These are phyloP conservation scores for Dendrophyllia cribrosa DNA, from an alignment of 64 coral and sea anemone genomes.

Conservation along the genomic window DNA sequence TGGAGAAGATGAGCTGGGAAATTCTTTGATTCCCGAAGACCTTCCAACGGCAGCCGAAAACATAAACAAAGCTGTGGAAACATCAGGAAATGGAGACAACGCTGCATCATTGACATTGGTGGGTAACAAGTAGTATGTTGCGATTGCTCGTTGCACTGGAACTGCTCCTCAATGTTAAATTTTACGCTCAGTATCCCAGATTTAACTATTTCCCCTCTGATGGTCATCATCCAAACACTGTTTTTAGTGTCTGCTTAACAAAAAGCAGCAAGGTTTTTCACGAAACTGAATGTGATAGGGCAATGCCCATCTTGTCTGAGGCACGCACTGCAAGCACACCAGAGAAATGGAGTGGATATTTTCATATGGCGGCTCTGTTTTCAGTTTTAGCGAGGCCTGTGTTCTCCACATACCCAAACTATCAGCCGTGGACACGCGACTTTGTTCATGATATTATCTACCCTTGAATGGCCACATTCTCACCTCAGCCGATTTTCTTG, in stretches of 20 bases:
- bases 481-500: conserved; percentile 7
- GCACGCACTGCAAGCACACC: conserved; percentile 1
- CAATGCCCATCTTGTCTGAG: conserved; percentile 3
- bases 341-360: conserved; percentile 28
- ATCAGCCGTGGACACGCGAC: background rate
- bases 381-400: background rate
- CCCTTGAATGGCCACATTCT: background rate
- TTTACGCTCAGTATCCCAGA: conserved; percentile 18
- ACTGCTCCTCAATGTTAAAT: background rate
- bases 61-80: background rate
- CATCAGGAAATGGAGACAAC: background rate
- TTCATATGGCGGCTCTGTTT: background rate
- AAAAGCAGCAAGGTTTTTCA: conserved; percentile 4
- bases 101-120: background rate
- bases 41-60: background rate
- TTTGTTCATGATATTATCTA: conserved; percentile 20
- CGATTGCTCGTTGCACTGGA: conserved; percentile 4
- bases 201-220: conserved; percentile 5
- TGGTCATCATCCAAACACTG: background rate
- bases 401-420: background rate
- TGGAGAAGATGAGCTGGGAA: background rate
- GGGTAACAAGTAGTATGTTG: background rate
- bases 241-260: conserved; percentile 13
- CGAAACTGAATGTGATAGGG: background rate
- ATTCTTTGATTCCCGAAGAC: background rate